Conservation (phyloP, 1,140 invertebrate genomes). For the Littorina saxatilis region DNA sequence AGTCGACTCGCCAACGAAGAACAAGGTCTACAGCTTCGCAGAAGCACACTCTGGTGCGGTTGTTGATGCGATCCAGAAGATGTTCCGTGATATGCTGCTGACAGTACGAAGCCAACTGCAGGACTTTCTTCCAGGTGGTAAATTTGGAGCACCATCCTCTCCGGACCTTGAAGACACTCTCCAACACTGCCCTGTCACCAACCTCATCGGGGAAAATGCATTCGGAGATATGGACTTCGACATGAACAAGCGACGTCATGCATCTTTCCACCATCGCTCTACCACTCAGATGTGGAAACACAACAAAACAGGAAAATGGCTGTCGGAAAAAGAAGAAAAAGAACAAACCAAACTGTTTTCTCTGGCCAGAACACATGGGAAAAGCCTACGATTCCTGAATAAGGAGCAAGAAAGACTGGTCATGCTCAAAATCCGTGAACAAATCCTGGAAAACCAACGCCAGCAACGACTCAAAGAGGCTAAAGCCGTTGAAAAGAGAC, state of each 20-base stretch:
- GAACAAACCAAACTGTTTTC: neutral
- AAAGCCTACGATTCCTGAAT: neutral
- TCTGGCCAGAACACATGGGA: neutral
- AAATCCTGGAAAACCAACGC: neutral
- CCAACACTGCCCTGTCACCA: conserved; percentile 29
- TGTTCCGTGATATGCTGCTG: neutral
- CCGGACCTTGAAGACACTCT: neutral
- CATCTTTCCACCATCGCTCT: conserved; percentile 21
- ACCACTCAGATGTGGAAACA: neutral
- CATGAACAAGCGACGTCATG: conserved; percentile 2
- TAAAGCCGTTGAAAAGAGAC: neutral
- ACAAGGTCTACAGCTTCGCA: too few relatives aligned
- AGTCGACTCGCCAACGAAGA: too few relatives aligned
- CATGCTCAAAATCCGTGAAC: neutral
- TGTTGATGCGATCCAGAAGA: too few relatives aligned
- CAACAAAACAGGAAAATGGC: neutral
- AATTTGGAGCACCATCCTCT: neutral
- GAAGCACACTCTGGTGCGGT: too few relatives aligned
- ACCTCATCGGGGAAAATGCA: conserved; percentile 26
- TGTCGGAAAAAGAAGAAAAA: neutral
- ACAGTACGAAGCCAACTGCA: neutral
- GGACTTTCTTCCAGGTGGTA: neutral
- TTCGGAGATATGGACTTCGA: conserved; percentile 30
- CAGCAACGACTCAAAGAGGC: neutral
- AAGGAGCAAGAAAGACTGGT: neutral